phyloP scores from a whole-genome alignment of 2,113 vertebrate genomes.

The Micronisus gabar region DNA sequence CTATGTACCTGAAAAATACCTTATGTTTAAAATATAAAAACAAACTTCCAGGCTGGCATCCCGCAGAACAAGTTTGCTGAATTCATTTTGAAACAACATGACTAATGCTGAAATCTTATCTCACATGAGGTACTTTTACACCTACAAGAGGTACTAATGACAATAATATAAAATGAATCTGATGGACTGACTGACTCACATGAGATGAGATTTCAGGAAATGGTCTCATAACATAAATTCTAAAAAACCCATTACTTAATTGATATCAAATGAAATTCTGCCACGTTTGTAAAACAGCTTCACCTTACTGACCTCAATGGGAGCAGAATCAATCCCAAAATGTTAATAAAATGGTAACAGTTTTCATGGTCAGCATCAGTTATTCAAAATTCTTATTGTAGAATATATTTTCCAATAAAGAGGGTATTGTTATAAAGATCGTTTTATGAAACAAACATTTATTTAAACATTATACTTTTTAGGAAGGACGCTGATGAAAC shows the following conservation, averaged over 20 bases:
- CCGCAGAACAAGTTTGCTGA: neutral
- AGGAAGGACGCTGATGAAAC: neutral
- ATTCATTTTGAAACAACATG: neutral
- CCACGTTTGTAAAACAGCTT: neutral
- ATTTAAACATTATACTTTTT: neutral
- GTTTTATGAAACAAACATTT: neutral
- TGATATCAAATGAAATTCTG: conserved; percentile 21
- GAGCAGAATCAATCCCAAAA: neutral
- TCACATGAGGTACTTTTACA: neutral
- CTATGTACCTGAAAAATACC: neutral
- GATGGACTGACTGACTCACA: neutral
- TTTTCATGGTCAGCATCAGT: neutral
- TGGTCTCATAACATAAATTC: neutral
- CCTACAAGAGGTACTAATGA: neutral
- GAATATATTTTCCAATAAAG: neutral
- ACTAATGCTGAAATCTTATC: neutral
- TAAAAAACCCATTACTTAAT: neutral
- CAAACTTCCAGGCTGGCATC: neutral
- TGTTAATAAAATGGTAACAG: neutral
- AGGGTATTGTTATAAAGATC: neutral
- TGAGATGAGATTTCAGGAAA: neutral
- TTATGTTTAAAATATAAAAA: neutral
- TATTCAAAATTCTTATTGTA: neutral
- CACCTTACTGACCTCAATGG: neutral
- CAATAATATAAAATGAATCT: neutral